Conservation (phyloP, 2,888 invertebrate species). For the Parnassius mnemosyne region DNA sequence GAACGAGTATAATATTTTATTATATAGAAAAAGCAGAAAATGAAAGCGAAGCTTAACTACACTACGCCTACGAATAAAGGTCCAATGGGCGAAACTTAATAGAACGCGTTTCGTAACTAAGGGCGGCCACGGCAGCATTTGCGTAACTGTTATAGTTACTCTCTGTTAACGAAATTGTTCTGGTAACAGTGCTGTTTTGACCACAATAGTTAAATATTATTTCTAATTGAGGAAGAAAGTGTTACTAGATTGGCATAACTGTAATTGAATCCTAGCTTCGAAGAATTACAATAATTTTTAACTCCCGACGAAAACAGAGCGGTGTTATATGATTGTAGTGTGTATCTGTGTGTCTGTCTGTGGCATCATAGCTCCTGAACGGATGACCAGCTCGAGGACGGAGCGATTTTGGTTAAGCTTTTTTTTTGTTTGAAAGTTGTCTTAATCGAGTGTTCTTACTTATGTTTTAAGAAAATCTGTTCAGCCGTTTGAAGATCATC, state of each 20-base stretch:
- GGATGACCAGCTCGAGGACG: no score
- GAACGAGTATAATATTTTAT: slow-evolving; percentile 26
- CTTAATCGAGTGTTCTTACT: no score
- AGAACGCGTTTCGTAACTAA: slow-evolving; percentile 23
- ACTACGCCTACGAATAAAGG: slow-evolving; percentile 13
- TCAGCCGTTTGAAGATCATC: no score
- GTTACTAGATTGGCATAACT: neutral
- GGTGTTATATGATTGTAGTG: no score
- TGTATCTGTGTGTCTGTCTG: no score
- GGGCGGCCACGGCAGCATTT: slow-evolving; percentile 14
- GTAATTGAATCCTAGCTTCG: no score
- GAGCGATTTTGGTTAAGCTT: no score
- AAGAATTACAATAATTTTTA: no score
- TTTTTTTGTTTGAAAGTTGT: no score
- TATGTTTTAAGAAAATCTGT: no score
- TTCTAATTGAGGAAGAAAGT: neutral
- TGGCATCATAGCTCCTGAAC: no score
- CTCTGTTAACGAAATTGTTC: slow-evolving; percentile 19
- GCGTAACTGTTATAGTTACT: slow-evolving; percentile 24
- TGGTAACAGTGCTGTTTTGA: slow-evolving; percentile 13
- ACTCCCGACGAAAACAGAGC: no score
- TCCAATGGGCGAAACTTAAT: slow-evolving; percentile 23
- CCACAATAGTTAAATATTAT: slow-evolving; percentile 15
- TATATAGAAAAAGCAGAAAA: slow-evolving; percentile 35
- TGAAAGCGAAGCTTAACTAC: slow-evolving; percentile 22